phyloP scores from a whole-genome alignment of 1,140 invertebrate genomes.

The Coenobita brevimanus region DNA sequence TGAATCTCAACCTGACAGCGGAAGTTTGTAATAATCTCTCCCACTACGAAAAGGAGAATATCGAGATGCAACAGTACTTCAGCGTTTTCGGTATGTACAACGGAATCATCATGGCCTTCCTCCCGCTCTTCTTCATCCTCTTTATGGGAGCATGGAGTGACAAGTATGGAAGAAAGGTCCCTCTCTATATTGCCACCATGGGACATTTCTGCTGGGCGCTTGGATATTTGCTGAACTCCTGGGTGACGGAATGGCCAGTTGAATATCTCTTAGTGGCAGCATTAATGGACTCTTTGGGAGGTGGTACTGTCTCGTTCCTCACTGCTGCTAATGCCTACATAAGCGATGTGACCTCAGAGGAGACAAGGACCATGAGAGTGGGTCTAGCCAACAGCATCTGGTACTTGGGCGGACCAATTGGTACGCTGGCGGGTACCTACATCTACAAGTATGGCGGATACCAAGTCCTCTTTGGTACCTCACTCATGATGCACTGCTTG shows the following conservation, averaged over 20 bases:
- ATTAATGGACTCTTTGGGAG: slow-evolving; percentile 78
- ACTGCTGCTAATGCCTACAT: slow-evolving; percentile 94
- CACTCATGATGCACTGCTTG: slow-evolving; percentile 38
- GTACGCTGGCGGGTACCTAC: slow-evolving; percentile 78
- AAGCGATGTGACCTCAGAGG: slow-evolving; percentile 86
- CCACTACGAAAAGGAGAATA: slow-evolving; percentile 83
- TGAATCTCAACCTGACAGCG: slow-evolving; percentile 82
- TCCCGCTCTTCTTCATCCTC: slow-evolving; percentile 69
- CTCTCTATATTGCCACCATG: slow-evolving; percentile 87
- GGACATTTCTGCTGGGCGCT: slow-evolving; percentile 86
- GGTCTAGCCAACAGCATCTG: slow-evolving; percentile 88
- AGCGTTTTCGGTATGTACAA: slow-evolving; percentile 76
- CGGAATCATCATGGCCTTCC: slow-evolving; percentile 65
- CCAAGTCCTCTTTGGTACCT: slow-evolving; percentile 58
- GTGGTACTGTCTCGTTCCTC: slow-evolving; percentile 90
- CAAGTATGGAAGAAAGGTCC: slow-evolving; percentile 81
- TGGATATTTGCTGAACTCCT: slow-evolving; percentile 85
- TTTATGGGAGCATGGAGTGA: slow-evolving; percentile 72
- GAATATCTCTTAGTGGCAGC: slow-evolving; percentile 75
- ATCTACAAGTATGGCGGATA: slow-evolving; percentile 66
- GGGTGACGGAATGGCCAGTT: slow-evolving; percentile 82
- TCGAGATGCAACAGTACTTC: slow-evolving; percentile 84
- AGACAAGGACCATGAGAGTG: slow-evolving; percentile 86
- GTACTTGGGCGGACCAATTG: slow-evolving; percentile 86
- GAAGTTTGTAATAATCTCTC: slow-evolving; percentile 82